Percentiles rank a stretch among this genome's conserved stretches.
These are phyloP conservation scores for Nemopilema nomurai DNA, from an alignment of 30 jellyfish, hydroid and myxozoan species.

Conservation along the genomic window DNA sequence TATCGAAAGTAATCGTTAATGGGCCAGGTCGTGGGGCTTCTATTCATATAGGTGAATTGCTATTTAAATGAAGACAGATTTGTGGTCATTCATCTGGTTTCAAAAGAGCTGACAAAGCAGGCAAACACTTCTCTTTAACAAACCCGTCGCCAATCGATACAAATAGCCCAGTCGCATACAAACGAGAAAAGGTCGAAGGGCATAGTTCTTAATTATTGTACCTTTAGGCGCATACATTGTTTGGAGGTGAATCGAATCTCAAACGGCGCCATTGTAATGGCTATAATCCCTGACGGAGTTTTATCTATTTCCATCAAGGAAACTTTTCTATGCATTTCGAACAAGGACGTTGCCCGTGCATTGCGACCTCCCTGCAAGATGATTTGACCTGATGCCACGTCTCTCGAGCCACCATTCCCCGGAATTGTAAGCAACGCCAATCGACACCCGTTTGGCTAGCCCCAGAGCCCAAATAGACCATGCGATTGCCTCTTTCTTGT, in stretches of 20 bases:
- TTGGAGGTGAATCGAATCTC: too few species aligned
- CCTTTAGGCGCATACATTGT: too few species aligned
- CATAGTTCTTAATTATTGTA: neutral
- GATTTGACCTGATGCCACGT: too few species aligned
- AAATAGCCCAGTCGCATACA: neutral
- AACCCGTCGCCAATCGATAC: neutral
- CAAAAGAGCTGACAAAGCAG: neutral
- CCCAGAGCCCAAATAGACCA: conserved; percentile 43
- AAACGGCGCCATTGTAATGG: too few species aligned
- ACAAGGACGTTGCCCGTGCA: too few species aligned
- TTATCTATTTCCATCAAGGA: too few species aligned
- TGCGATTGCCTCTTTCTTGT: conserved; percentile 4
- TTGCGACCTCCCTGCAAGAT: too few species aligned
- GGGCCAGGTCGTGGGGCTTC: neutral
- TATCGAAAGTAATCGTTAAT: neutral
- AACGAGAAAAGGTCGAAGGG: neutral
- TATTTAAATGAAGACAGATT: neutral
- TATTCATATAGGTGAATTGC: neutral
- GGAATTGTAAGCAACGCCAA: neutral
- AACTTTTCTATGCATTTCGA: too few species aligned
- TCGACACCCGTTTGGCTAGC: neutral
- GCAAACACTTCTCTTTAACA: neutral
- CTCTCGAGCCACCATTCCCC: neutral
- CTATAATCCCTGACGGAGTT: too few species aligned
- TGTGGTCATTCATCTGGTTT: neutral